Evolutionary conservation across 1,140 invertebrate species (phyloP).

Genomic region (Drosophila serrata): DNA sequence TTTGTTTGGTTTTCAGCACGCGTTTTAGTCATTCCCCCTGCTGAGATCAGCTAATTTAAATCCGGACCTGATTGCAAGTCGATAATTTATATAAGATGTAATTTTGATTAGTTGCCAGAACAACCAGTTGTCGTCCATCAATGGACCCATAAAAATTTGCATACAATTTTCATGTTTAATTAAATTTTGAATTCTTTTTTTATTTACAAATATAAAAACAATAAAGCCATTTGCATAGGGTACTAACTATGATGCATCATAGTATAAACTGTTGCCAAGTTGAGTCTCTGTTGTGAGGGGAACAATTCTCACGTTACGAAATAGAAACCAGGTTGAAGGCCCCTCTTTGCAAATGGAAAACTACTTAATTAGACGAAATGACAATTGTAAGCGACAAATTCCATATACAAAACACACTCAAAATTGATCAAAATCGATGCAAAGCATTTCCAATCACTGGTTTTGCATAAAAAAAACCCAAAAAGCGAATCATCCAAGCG

Average conservation of each 20-base stretch:
- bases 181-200: slow-evolving; percentile 7
- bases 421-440: slow-evolving; percentile 77
- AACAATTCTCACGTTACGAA: slow-evolving; percentile 68
- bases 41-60: slow-evolving; percentile 44
- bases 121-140: slow-evolving; percentile 45
- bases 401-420: slow-evolving; percentile 63
- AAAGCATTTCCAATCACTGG: slow-evolving; percentile 79
- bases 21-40: slow-evolving; percentile 21
- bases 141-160: slow-evolving; percentile 61
- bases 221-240: slow-evolving; percentile 70
- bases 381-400: slow-evolving; percentile 67
- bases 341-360: slow-evolving; percentile 59
- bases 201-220: slow-evolving; percentile 63
- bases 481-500: slow-evolving; percentile 52
- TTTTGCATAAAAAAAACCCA: slow-evolving; percentile 70
- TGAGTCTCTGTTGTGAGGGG: slow-evolving; percentile 19
- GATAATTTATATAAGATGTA: slow-evolving; percentile 49
- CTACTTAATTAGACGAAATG: slow-evolving; percentile 76
- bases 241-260: slow-evolving; percentile 2
- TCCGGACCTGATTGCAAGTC: slow-evolving; percentile 58
- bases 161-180: slow-evolving; percentile 56
- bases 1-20: slow-evolving; percentile 30
- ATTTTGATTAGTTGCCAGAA: slow-evolving; percentile 34
- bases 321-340: slow-evolving; percentile 58
- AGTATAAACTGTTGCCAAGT: slow-evolving; percentile 37